Evolutionary conservation across 2,797 vertebrate species (phyloP).

Genomic region (Rhabdomys pumilio): DNA sequence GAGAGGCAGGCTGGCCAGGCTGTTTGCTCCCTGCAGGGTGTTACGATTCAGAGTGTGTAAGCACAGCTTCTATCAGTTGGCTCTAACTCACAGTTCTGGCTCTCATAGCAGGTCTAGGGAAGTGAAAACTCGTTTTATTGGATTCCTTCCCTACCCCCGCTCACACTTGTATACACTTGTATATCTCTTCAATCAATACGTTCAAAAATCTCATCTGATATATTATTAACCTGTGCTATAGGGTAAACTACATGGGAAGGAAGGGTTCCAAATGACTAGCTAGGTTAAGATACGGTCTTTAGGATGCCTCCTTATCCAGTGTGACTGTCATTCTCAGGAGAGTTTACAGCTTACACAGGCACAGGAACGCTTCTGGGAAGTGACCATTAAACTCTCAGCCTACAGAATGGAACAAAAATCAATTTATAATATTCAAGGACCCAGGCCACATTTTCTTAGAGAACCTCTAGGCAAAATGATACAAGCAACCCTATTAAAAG

Average conservation of each 20-base stretch:
- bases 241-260: background rate
- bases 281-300: background rate
- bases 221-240: background rate
- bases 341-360: background rate
- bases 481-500: background rate
- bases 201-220: background rate
- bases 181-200: background rate
- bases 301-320: background rate
- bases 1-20: background rate
- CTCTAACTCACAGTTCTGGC: background rate
- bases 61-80: background rate
- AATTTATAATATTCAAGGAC: background rate
- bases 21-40: background rate
- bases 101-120: background rate
- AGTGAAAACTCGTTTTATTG: background rate
- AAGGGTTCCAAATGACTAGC: background rate
- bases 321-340: background rate
- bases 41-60: background rate
- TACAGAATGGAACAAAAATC: background rate
- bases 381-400: background rate
- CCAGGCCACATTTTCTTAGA: background rate
- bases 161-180: background rate
- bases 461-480: background rate
- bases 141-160: background rate
- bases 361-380: background rate